Evolutionary conservation across 64 coral and sea anemone genomes (phyloP).

Genomic region (Montipora capricornis): DNA sequence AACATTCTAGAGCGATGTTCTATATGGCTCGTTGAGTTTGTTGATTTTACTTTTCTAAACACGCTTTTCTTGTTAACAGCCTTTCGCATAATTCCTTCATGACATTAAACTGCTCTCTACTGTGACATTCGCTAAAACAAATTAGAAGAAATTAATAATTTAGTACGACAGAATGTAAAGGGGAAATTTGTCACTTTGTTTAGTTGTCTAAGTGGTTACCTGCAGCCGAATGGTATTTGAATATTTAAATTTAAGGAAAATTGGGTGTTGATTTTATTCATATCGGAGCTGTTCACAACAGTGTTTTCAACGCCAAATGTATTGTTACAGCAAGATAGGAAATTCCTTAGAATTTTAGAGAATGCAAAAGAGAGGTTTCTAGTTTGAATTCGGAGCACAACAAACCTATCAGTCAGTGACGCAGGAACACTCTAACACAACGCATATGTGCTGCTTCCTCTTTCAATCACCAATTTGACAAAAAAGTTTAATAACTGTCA

Average conservation of each 20-base stretch:
- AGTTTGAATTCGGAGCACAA: not conserved
- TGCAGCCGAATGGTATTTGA: no score
- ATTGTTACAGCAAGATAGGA: not conserved
- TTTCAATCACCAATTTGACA: conserved; percentile 28
- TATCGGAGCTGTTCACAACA: not conserved
- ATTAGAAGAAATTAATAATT: no score
- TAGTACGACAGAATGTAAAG: no score
- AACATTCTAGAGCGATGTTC: no score
- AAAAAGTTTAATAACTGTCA: conserved; percentile 8
- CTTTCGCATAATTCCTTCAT: no score
- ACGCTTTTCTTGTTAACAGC: no score
- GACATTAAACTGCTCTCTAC: no score
- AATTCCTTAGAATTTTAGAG: not conserved
- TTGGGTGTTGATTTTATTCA: not conserved
- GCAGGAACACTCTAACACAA: not conserved
- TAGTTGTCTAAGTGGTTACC: no score
- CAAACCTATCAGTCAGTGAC: not conserved
- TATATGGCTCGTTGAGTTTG: no score
- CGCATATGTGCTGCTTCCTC: not conserved
- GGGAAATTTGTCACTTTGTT: no score
- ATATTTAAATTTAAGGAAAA: not conserved
- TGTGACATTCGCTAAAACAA: no score
- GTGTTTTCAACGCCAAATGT: not conserved
- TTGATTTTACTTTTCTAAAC: no score
- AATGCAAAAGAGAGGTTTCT: not conserved